Conservation (phyloP, 2,113 vertebrate genomes). For the Saccopteryx leptura region DNA sequence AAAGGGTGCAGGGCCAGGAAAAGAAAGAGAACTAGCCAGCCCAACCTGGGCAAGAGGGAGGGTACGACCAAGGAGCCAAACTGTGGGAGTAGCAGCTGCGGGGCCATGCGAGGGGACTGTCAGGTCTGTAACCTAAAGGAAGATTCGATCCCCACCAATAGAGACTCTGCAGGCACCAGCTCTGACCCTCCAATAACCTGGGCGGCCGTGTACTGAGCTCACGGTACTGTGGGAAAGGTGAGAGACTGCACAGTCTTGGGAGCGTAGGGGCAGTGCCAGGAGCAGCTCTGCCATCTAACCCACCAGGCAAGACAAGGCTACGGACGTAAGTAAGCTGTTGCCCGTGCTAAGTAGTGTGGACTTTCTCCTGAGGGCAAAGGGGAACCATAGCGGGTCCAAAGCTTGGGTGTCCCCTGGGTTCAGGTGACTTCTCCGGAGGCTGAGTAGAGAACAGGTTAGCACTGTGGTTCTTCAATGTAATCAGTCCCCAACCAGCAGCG, state of each 20-base stretch:
- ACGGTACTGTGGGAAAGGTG: background rate
- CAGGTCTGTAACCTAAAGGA: background rate
- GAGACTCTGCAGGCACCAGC: background rate
- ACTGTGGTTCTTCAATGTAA: background rate
- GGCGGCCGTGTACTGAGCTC: background rate
- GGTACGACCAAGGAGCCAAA: background rate
- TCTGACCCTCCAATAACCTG: background rate
- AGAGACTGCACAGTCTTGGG: no score
- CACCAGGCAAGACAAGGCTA: background rate
- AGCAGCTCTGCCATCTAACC: background rate
- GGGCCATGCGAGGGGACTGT: background rate
- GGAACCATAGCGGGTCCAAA: background rate
- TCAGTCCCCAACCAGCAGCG: background rate
- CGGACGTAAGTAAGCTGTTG: no score
- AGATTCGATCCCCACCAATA: background rate
- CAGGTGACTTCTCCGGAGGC: background rate
- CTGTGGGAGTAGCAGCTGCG: background rate
- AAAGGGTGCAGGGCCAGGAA: background rate
- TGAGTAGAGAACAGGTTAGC: background rate
- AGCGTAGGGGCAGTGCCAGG: fast-evolving
- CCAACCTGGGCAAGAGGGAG: background rate
- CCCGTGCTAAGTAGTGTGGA: background rate
- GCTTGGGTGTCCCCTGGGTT: no score
- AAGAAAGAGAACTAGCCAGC: background rate
- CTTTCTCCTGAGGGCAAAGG: background rate